Evolutionary conservation across 2,113 vertebrate species (phyloP).

Genomic region (Nerophis lumbriciformis): DNA sequence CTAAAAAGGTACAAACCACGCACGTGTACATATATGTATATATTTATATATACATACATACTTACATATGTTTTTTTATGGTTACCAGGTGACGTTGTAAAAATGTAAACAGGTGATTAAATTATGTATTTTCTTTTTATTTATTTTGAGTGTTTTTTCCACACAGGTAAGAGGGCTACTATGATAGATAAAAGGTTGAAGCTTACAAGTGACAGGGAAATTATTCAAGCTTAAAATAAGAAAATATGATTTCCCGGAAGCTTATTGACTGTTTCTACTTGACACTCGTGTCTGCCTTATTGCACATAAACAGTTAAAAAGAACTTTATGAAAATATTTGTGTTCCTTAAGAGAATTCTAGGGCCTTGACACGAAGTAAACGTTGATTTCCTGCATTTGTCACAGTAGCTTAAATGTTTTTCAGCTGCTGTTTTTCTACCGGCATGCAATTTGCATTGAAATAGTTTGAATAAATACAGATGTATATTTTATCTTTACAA

Average conservation of each 20-base stretch:
- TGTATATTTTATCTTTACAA: slow-evolving; percentile 49
- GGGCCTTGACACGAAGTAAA: neutral
- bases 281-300: slow-evolving; percentile 3
- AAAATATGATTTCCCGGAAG: slow-evolving; percentile 15
- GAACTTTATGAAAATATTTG: neutral
- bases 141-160: slow-evolving; percentile 23
- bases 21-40: slow-evolving; percentile 2
- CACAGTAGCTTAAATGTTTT: neutral
- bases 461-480: slow-evolving; percentile 49
- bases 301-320: neutral
- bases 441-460: slow-evolving; percentile 42
- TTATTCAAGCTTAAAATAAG: slow-evolving; percentile 25
- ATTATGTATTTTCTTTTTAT: slow-evolving; percentile 64
- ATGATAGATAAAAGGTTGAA: neutral
- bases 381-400: slow-evolving; percentile 4
- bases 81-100: slow-evolving; percentile 48
- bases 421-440: slow-evolving; percentile 7
- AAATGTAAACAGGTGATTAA: slow-evolving; percentile 68
- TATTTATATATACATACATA: too few relatives aligned
- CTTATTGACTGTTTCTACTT: slow-evolving; percentile 19
- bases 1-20: slow-evolving; percentile 3
- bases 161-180: neutral
- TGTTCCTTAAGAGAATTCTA: neutral
- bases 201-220: slow-evolving; percentile 4
- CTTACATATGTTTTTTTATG: neutral